Evolutionary conservation across 2,888 invertebrate genomes (phyloP).

Genomic region (Cryptops parisi): DNA sequence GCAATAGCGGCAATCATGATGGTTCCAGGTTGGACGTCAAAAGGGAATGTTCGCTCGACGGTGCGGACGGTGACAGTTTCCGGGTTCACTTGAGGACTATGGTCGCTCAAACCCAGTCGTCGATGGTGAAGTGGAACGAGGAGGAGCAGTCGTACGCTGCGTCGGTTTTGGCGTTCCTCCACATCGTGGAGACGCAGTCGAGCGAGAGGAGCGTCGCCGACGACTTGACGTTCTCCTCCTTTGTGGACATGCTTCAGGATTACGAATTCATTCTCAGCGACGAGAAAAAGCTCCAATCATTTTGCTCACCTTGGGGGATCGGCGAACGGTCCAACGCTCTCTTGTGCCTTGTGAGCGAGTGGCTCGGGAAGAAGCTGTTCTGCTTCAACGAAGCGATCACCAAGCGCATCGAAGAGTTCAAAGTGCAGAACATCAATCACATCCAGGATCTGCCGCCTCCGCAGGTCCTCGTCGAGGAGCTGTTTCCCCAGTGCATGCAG

Average conservation of each 20-base stretch:
- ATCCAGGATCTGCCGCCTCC: slow-evolving; percentile 14
- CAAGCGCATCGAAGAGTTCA: slow-evolving; percentile 12
- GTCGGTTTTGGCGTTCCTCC: slow-evolving; percentile 13
- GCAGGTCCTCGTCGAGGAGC: slow-evolving; percentile 8
- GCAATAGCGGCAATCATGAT: background rate
- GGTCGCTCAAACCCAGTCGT: background rate
- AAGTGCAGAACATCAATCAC: slow-evolving; percentile 5
- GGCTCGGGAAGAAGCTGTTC: slow-evolving; percentile 13
- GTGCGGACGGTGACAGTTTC: background rate
- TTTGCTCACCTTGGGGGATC: slow-evolving; percentile 12
- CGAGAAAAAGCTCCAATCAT: background rate
- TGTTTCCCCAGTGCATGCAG: slow-evolving; percentile 17
- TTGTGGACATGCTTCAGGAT: slow-evolving; percentile 10
- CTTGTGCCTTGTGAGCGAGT: slow-evolving; percentile 14
- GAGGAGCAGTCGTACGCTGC: slow-evolving; percentile 5
- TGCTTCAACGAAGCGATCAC: slow-evolving; percentile 12
- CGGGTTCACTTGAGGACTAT: background rate
- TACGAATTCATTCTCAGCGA: slow-evolving; percentile 7
- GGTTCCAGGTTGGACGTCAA: background rate
- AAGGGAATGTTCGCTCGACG: background rate
- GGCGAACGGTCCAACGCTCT: slow-evolving; percentile 10
- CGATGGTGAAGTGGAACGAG: background rate
- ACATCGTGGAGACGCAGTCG: slow-evolving; percentile 5
- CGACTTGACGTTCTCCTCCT: slow-evolving; percentile 4
- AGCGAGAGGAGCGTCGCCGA: background rate